phyloP scores from a whole-genome alignment of 2,113 vertebrate species.

The Hippocampus abdominalis region DNA sequence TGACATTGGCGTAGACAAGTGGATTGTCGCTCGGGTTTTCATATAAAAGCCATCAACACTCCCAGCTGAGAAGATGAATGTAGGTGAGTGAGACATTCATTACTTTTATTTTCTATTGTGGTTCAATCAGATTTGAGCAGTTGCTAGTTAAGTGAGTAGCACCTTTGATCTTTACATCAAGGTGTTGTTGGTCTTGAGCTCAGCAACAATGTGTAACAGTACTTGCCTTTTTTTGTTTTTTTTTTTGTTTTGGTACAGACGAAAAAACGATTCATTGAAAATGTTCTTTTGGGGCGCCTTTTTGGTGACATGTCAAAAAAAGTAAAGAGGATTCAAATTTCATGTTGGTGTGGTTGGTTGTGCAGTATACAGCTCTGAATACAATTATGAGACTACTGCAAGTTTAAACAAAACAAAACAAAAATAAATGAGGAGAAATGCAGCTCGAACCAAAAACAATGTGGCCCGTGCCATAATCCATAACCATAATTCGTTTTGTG shows the following conservation, averaged over 20 bases:
- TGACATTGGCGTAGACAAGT: not conserved
- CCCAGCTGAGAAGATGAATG: conserved; percentile 43
- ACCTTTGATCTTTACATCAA: not conserved
- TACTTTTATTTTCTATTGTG: not conserved
- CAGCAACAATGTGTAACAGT: not conserved
- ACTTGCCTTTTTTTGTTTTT: not conserved
- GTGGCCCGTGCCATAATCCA: too few relatives aligned
- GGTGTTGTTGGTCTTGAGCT: not conserved
- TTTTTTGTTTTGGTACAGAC: too few relatives aligned
- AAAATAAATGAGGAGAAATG: not conserved
- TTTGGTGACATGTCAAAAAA: not conserved
- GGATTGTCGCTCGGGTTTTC: not conserved
- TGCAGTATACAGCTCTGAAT: not conserved
- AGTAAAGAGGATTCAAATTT: not conserved
- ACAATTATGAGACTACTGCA: not conserved
- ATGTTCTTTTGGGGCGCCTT: too few relatives aligned
- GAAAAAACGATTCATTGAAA: too few relatives aligned
- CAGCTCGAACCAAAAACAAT: too few relatives aligned
- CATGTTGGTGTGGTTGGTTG: too few relatives aligned
- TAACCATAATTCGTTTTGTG: too few relatives aligned
- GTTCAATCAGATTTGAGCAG: not conserved
- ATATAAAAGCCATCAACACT: conserved; percentile 2
- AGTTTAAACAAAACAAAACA: not conserved
- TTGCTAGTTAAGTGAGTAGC: too few relatives aligned
- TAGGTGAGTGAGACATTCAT: conserved; percentile 48